Evolutionary conservation across 2,113 vertebrate species (phyloP).

Genomic region (Polypterus senegalus): DNA sequence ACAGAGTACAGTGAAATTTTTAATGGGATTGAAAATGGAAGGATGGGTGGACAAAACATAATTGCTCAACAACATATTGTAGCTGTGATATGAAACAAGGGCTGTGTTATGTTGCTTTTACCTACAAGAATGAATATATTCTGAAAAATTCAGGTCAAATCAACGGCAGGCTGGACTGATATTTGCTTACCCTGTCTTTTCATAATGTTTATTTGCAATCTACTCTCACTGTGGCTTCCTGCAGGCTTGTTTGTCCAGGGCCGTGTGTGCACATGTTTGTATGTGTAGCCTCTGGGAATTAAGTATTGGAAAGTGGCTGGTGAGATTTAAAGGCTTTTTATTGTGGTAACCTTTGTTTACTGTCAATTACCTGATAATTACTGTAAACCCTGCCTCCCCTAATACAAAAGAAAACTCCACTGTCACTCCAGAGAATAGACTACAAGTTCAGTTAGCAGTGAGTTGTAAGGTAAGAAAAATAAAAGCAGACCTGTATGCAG

Average conservation of each 20-base stretch:
- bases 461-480: neutral
- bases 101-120: too few species aligned
- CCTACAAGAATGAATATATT: too few species aligned
- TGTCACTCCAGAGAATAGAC: constrained; percentile 9
- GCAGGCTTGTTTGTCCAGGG: constrained; percentile 49
- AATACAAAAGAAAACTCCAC: constrained; percentile 34
- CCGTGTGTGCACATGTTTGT: constrained; percentile 24
- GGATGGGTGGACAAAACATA: too few species aligned
- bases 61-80: too few species aligned
- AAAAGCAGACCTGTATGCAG: neutral
- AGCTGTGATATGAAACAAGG: too few species aligned
- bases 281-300: constrained; percentile 41
- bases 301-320: constrained; percentile 51
- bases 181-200: constrained; percentile 1
- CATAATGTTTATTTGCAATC: constrained; percentile 50
- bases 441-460: constrained; percentile 1
- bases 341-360: constrained; percentile 55
- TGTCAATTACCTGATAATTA: constrained; percentile 64
- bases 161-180: neutral
- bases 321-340: constrained; percentile 36
- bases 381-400: constrained; percentile 37
- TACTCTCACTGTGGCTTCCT: constrained; percentile 35
- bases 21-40: too few species aligned
- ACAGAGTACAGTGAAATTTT: too few species aligned
- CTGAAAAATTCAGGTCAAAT: too few species aligned